Conservation (phyloP, 2,888 invertebrate species). For the Luperina nickerlii region DNA sequence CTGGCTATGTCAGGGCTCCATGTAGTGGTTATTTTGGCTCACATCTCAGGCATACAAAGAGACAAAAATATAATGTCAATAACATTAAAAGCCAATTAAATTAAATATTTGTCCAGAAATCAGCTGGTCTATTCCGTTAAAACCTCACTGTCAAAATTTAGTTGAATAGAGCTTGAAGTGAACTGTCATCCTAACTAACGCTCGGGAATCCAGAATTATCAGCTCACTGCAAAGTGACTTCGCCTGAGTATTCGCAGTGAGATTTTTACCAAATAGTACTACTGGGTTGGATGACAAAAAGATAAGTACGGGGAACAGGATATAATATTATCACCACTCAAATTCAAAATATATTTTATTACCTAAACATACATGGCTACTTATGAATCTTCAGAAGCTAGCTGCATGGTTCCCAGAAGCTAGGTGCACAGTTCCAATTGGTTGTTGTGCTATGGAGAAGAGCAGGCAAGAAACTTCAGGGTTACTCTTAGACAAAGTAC, state of each 20-base stretch:
- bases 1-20: not conserved
- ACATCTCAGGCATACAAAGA: not conserved
- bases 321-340: not conserved
- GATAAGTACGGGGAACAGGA: not conserved
- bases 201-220: not conserved
- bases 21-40: not conserved
- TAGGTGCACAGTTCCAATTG: not conserved
- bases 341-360: not conserved
- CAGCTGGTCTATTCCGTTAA: not conserved
- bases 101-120: not conserved
- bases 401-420: not conserved
- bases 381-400: not conserved
- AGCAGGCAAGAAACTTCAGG: not conserved
- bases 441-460: not conserved
- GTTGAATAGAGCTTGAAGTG: not conserved
- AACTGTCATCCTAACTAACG: not conserved
- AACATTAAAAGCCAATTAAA: not conserved
- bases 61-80: too few relatives aligned
- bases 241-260: not conserved
- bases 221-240: not conserved
- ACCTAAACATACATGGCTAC: not conserved
- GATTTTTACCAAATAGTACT: not conserved
- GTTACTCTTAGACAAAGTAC: too few relatives aligned
- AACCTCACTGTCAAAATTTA: not conserved
- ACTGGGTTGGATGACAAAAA: not conserved